Percentiles rank a stretch among this genome's conserved stretches.
These are phyloP conservation scores for Aricia agestis DNA, from an alignment of 1,140 invertebrate genomes.

Conservation along the genomic window DNA sequence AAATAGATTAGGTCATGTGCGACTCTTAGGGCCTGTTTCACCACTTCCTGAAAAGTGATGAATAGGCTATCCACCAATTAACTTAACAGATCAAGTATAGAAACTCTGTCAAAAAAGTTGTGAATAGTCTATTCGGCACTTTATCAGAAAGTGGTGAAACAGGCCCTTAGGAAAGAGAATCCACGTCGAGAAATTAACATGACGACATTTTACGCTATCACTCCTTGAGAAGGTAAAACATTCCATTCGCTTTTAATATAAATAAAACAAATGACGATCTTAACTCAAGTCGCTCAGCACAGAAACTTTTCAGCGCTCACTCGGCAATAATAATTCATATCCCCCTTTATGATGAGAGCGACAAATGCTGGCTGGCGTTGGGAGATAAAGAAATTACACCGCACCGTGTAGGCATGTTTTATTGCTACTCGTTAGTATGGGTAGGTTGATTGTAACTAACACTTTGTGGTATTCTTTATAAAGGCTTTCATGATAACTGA, in stretches of 20 bases:
- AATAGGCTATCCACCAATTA: no score
- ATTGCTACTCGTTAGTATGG: conserved; percentile 46
- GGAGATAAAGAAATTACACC: conserved; percentile 61
- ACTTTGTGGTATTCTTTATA: conserved; percentile 5
- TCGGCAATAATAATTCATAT: conserved; percentile 54
- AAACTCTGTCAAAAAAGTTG: no score
- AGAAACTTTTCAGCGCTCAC: conserved; percentile 29
- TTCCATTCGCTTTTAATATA: neutral
- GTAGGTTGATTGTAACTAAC: conserved; percentile 25
- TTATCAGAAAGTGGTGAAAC: no score
- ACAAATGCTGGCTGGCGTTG: conserved; percentile 50
- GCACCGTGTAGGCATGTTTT: conserved; percentile 50
- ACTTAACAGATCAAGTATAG: no score
- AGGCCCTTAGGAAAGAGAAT: no score
- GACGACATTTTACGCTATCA: neutral
- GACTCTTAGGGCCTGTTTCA: no score
- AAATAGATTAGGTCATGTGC: no score
- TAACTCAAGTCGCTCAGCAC: conserved; percentile 12
- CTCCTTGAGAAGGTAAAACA: neutral
- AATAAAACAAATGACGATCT: conserved; percentile 2
- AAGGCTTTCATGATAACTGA: no score
- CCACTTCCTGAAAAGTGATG: no score
- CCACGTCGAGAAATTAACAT: neutral
- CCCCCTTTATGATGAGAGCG: conserved; percentile 48
- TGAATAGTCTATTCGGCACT: no score